A percentile compares a stretch with the other conserved stretches of the same genome.
These are phyloP conservation scores for Conomelus anceps DNA, from an alignment of 2,888 invertebrate genomes.

Conservation along the genomic window DNA sequence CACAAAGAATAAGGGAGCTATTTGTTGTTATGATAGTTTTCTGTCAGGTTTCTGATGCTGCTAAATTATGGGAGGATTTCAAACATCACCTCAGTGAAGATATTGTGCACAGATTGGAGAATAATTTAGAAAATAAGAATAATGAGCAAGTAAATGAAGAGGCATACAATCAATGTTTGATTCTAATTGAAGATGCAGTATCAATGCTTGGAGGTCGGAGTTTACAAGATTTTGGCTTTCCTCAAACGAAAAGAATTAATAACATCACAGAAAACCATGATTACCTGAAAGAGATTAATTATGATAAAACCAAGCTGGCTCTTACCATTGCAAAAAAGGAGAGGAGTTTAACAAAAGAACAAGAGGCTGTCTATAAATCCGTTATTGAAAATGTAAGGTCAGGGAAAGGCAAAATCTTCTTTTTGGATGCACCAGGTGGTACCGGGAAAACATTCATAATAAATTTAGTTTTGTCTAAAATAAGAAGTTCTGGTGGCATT, in stretches of 20 bases:
- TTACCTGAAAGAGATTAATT: constrained; percentile 1
- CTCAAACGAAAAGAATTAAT: neutral
- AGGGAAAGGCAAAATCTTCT: neutral
- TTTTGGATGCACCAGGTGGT: constrained; percentile 13
- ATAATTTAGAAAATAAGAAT: constrained; percentile 8
- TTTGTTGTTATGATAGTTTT: constrained; percentile 23
- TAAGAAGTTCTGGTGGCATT: neutral
- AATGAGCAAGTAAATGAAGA: constrained; percentile 32
- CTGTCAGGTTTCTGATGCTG: constrained; percentile 29
- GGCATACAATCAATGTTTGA: constrained; percentile 36
- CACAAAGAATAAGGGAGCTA: constrained; percentile 17
- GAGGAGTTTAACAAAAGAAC: constrained; percentile 31
- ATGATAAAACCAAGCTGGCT: neutral
- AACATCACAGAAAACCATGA: constrained; percentile 5
- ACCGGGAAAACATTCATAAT: constrained; percentile 10
- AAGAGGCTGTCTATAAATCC: neutral
- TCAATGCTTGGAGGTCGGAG: neutral
- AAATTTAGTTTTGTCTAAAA: neutral
- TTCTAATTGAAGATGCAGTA: neutral
- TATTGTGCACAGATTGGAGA: neutral
- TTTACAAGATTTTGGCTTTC: constrained; percentile 22
- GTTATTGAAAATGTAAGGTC: neutral
- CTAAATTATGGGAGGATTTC: constrained; percentile 15
- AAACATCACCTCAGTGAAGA: neutral
- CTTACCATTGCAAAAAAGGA: constrained; percentile 34